These are phyloP conservation scores for Chelonia mydas DNA, from an alignment of 2,797 vertebrate genomes.

Conservation along the genomic window DNA sequence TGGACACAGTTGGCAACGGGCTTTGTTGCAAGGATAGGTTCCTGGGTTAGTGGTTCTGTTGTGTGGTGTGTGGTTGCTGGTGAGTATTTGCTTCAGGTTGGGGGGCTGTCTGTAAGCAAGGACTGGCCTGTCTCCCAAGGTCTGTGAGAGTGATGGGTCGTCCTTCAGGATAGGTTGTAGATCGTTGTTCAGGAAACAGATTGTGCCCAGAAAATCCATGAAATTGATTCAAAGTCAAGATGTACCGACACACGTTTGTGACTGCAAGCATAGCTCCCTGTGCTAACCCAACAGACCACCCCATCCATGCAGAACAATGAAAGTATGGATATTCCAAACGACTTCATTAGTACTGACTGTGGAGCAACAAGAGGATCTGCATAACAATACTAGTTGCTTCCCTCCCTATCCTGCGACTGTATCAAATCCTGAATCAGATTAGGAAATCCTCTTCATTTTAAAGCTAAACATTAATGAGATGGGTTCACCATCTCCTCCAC, in stretches of 20 bases:
- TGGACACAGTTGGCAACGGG: too few species aligned
- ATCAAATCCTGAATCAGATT: neutral
- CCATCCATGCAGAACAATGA: neutral
- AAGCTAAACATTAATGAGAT: neutral
- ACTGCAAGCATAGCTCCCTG: neutral
- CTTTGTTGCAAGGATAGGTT: too few species aligned
- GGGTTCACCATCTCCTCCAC: neutral
- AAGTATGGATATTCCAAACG: neutral
- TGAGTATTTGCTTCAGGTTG: too few species aligned
- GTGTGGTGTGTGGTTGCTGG: too few species aligned
- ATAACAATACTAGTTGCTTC: neutral
- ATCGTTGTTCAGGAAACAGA: neutral
- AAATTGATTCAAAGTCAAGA: neutral
- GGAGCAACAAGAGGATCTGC: rapidly evolving
- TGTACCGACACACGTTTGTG: neutral
- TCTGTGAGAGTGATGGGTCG: too few species aligned
- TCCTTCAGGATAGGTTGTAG: too few species aligned
- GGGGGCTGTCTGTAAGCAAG: too few species aligned
- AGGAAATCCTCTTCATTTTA: slow-evolving; percentile 1
- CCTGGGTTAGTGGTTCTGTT: too few species aligned
- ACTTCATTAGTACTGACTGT: neutral
- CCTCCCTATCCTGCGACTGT: neutral
- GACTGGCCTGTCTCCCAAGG: too few species aligned
- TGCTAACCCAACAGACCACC: neutral
- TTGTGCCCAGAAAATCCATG: neutral